Percentiles rank a stretch among this genome's conserved stretches.
Conservation (phyloP, 2,888 invertebrate genomes). For the Noctua pronuba region DNA sequence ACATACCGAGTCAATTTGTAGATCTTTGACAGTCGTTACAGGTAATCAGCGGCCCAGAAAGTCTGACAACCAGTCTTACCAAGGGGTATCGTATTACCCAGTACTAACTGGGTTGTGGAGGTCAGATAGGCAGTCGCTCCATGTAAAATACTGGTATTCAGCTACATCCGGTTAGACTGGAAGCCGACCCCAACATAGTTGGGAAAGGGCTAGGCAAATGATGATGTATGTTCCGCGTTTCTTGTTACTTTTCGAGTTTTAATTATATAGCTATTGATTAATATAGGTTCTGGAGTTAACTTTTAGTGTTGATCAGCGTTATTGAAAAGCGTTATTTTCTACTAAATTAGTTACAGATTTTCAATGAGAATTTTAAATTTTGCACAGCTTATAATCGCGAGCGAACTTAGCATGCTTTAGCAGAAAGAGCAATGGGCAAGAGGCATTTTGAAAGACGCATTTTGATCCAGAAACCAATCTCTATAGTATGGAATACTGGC, state of each 20-base stretch:
- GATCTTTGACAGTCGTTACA: too few relatives aligned
- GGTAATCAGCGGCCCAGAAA: too few relatives aligned
- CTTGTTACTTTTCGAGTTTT: background rate
- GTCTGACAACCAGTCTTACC: too few relatives aligned
- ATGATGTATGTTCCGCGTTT: background rate
- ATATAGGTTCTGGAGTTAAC: background rate
- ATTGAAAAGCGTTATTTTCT: background rate
- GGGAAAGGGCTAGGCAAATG: too few relatives aligned
- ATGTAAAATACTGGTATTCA: too few relatives aligned
- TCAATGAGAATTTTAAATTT: background rate
- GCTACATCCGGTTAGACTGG: too few relatives aligned
- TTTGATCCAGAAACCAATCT: background rate
- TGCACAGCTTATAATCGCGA: background rate
- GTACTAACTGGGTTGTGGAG: too few relatives aligned
- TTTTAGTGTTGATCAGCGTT: background rate
- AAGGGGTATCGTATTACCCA: too few relatives aligned
- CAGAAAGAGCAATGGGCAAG: background rate
- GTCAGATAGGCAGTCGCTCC: too few relatives aligned
- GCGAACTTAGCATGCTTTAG: background rate
- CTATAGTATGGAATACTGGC: background rate
- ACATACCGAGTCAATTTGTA: too few relatives aligned
- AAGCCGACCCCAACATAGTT: too few relatives aligned
- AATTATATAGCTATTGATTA: background rate
- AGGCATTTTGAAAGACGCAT: background rate
- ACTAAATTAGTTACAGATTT: background rate